These are phyloP conservation scores for Malacoctenus gilli DNA, from an alignment of 2,797 vertebrate species.

Conservation along the genomic window DNA sequence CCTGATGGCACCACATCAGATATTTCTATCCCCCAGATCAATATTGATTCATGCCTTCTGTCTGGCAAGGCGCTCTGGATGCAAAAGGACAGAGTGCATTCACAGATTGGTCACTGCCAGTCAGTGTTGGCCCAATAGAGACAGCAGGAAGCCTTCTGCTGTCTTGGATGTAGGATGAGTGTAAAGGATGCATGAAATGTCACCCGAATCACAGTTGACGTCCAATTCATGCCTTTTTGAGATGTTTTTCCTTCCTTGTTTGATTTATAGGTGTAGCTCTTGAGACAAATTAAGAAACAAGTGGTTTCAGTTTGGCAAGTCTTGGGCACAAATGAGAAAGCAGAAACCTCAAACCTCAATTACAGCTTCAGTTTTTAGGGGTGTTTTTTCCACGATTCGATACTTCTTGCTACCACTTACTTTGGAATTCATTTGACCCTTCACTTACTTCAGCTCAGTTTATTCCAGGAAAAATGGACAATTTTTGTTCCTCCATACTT, in stretches of 20 bases:
- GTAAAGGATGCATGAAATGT: neutral
- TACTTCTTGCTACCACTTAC: no score
- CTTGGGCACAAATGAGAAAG: no score
- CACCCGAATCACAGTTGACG: slow-evolving; percentile 16
- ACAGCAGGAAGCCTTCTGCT: slow-evolving; percentile 58
- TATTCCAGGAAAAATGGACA: no score
- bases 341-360: no score
- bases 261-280: no score
- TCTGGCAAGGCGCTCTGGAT: slow-evolving; percentile 20
- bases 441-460: no score
- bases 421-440: no score
- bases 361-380: no score
- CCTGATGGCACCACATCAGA: slow-evolving; percentile 7
- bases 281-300: no score
- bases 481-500: no score
- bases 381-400: no score
- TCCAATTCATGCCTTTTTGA: slow-evolving; percentile 8
- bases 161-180: slow-evolving; percentile 17
- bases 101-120: slow-evolving; percentile 47
- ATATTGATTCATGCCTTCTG: slow-evolving; percentile 66
- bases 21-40: slow-evolving; percentile 27
- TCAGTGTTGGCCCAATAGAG: slow-evolving; percentile 59
- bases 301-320: no score
- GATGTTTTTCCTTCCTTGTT: neutral
- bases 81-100: slow-evolving; percentile 42